phyloP scores from a whole-genome alignment of 2,113 vertebrate species.

The Dipodomys spectabilis region DNA sequence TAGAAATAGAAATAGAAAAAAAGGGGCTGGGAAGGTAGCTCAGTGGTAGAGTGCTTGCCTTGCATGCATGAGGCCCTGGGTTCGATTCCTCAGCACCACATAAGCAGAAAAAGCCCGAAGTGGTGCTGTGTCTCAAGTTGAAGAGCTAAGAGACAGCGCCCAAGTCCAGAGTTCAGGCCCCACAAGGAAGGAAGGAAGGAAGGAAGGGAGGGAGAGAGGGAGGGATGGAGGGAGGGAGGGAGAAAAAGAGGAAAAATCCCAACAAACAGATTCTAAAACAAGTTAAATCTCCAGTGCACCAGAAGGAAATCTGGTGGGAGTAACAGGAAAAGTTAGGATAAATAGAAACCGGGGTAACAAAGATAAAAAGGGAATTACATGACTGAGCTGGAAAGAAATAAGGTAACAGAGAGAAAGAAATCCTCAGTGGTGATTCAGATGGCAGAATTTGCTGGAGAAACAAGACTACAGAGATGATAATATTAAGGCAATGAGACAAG shows the following conservation, averaged over 20 bases:
- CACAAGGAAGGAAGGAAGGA: too few relatives aligned
- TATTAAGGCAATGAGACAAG: not conserved
- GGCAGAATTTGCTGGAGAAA: not conserved
- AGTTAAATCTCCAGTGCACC: slow-evolving; percentile 2
- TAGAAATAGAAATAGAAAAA: too few relatives aligned
- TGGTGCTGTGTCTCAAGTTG: too few relatives aligned
- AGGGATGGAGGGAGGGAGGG: too few relatives aligned
- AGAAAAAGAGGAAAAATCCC: not conserved
- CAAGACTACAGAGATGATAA: not conserved
- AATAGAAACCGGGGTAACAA: slow-evolving; percentile 43
- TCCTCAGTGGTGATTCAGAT: not conserved
- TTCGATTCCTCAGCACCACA: too few relatives aligned
- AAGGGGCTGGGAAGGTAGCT: too few relatives aligned
- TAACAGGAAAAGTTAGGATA: not conserved
- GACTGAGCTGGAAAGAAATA: slow-evolving; percentile 32
- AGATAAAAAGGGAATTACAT: not conserved
- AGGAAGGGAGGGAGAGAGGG: too few relatives aligned
- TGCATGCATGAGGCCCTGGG: too few relatives aligned
- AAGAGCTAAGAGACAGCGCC: too few relatives aligned
- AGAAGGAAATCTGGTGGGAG: not conserved
- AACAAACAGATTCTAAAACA: slow-evolving; percentile 30
- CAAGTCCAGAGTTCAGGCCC: too few relatives aligned
- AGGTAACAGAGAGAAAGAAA: slow-evolving; percentile 49
- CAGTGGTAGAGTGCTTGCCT: too few relatives aligned
- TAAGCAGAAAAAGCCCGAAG: too few relatives aligned